Conservation (phyloP, 2,113 vertebrate genomes). For the Lutjanus erythropterus region DNA sequence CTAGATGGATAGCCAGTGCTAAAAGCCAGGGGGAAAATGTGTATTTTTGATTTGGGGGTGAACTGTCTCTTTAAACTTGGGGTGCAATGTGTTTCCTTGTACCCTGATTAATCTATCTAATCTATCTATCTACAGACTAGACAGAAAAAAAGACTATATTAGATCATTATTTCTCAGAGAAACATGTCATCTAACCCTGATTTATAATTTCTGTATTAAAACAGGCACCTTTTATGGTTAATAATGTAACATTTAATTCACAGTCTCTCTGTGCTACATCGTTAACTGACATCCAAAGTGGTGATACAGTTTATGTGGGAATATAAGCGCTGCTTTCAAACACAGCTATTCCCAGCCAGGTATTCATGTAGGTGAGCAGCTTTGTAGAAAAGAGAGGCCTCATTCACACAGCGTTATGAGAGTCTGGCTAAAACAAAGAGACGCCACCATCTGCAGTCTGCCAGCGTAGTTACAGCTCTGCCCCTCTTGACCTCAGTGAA, state of each 20-base stretch:
- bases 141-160: too few relatives aligned
- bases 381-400: constrained; percentile 32
- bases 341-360: constrained; percentile 5
- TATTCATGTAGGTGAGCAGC: constrained; percentile 44
- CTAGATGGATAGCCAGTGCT: too few relatives aligned
- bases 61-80: too few relatives aligned
- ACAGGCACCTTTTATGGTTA: background rate
- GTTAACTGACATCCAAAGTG: background rate
- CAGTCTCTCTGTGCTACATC: background rate
- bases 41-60: too few relatives aligned
- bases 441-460: constrained; percentile 70
- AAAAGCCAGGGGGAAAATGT: too few relatives aligned
- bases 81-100: too few relatives aligned
- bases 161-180: background rate
- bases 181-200: background rate
- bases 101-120: background rate
- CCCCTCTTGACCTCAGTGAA: constrained; percentile 68
- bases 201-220: background rate
- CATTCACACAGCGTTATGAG: constrained; percentile 43
- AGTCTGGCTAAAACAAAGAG: constrained; percentile 76
- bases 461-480: constrained; percentile 38
- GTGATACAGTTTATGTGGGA: constrained; percentile 14
- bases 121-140: background rate
- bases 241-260: background rate
- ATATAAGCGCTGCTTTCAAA: constrained; percentile 33